phyloP scores from a whole-genome alignment of 1,140 invertebrate species.

The Cecropterus lyciades region DNA sequence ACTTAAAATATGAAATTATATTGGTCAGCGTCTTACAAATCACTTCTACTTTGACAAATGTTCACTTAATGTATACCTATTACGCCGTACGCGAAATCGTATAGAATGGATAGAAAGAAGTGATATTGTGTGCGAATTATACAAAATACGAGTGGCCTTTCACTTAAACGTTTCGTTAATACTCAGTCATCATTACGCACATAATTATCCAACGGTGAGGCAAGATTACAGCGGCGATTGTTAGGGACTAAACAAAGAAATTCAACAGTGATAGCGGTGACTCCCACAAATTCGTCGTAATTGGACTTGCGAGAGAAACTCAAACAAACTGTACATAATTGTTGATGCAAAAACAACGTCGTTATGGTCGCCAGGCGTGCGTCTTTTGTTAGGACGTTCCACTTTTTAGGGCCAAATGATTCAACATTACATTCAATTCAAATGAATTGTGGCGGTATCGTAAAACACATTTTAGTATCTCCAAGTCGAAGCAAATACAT shows the following conservation, averaged over 20 bases:
- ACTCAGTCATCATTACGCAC: constrained; percentile 50
- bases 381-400: neutral
- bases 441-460: too few species aligned
- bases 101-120: constrained; percentile 1
- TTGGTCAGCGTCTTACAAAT: too few species aligned
- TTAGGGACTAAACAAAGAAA: constrained; percentile 68
- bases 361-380: constrained; percentile 9
- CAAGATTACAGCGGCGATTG: constrained; percentile 58
- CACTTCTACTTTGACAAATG: too few species aligned
- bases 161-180: constrained; percentile 47
- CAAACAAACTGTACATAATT: constrained; percentile 74
- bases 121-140: constrained; percentile 14
- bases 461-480: too few species aligned
- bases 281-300: constrained; percentile 73
- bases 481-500: too few species aligned
- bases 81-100: neutral
- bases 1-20: too few species aligned
- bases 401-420: neutral
- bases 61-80: too few species aligned
- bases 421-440: too few species aligned
- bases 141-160: constrained; percentile 37
- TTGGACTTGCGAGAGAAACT: constrained; percentile 73
- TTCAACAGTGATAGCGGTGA: constrained; percentile 49
- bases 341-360: constrained; percentile 74
- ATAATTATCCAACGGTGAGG: constrained; percentile 54